phyloP scores from a whole-genome alignment of 2,797 vertebrate species.

The Natrix natrix region DNA sequence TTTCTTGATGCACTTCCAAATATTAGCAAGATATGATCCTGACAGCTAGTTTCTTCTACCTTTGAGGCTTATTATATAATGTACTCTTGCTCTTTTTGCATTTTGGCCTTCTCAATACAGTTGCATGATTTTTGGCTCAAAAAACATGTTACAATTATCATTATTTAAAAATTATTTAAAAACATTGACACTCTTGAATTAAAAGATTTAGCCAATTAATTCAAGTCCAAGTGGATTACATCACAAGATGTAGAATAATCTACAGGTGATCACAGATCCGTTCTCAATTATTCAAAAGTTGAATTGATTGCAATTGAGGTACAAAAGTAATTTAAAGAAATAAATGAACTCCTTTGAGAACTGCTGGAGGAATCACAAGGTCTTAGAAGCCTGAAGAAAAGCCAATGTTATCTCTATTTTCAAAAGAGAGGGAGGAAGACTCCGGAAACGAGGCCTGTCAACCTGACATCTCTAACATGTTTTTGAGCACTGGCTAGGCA shows the following conservation, averaged over 20 bases:
- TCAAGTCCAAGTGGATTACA: not conserved
- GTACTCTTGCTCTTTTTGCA: too few species aligned
- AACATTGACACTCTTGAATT: not conserved
- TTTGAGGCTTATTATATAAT: too few species aligned
- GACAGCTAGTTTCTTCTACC: too few species aligned
- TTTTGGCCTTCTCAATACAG: not conserved
- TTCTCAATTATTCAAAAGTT: not conserved
- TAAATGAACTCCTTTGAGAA: not conserved
- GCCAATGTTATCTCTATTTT: not conserved
- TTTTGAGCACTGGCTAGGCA: not conserved
- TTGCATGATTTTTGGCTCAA: not conserved
- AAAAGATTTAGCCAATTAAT: not conserved
- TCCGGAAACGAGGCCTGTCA: not conserved
- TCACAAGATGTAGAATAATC: not conserved
- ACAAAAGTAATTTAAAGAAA: not conserved
- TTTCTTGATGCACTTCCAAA: too few species aligned
- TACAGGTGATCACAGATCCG: not conserved
- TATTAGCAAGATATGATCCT: too few species aligned
- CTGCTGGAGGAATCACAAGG: not conserved
- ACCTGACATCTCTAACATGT: not conserved
- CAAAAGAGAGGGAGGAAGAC: not conserved
- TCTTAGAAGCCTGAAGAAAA: not conserved
- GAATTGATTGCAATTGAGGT: not conserved
- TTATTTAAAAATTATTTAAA: not conserved
- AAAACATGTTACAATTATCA: not conserved